Evolutionary conservation across 2,888 invertebrate genomes (phyloP).

Genomic region (Balanococcus diminutus): DNA sequence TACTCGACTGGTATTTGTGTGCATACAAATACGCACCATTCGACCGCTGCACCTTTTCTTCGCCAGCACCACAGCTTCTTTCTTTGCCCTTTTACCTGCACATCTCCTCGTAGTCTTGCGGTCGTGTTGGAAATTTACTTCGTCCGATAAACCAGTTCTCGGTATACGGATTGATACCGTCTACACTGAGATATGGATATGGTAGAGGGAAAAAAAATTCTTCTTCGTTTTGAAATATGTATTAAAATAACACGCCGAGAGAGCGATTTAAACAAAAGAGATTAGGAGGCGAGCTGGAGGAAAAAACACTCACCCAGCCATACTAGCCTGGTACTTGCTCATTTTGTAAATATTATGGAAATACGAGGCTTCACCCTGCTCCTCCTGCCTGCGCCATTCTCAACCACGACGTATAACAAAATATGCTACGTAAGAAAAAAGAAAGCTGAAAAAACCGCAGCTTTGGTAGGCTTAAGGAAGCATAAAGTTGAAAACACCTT

Average conservation of each 20-base stretch:
- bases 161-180: not conserved
- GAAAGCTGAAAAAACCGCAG: not conserved
- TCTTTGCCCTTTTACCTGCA: not conserved
- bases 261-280: conserved; percentile 12
- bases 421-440: not conserved
- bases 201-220: not conserved
- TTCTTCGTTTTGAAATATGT: conserved; percentile 1
- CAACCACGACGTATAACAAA: not conserved
- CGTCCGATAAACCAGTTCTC: not conserved
- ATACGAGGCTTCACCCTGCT: not conserved
- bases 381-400: not conserved
- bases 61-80: no score
- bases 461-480: not conserved
- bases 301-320: not conserved
- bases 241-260: not conserved
- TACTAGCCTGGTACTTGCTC: not conserved
- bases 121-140: conserved; percentile 1
- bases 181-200: no score
- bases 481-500: not conserved
- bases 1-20: not conserved
- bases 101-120: not conserved
- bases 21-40: not conserved
- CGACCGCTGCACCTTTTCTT: conserved; percentile 7
- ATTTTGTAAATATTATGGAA: not conserved
- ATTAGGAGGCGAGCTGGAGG: not conserved